Percentiles rank a stretch among this genome's conserved stretches.
phyloP scores from a whole-genome alignment of 1,140 invertebrate species.

The Lordiphosa stackelbergi region DNA sequence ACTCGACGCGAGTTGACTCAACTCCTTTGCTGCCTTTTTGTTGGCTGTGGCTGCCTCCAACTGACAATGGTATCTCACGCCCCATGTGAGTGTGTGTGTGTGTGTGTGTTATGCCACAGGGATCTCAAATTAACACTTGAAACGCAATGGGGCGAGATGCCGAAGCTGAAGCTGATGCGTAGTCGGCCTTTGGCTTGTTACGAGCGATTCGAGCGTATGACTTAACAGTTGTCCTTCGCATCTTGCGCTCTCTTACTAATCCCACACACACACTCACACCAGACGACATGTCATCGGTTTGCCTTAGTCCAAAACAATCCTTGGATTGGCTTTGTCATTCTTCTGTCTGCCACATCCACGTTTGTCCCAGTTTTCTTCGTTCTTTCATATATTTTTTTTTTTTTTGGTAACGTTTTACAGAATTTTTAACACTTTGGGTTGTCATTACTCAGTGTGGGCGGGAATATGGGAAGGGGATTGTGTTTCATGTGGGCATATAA shows the following conservation, averaged over 20 bases:
- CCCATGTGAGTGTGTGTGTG: constrained; percentile 7
- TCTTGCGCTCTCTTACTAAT: constrained; percentile 9
- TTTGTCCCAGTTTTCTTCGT: not conserved
- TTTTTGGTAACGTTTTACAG: constrained; percentile 22
- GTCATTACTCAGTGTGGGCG: not conserved
- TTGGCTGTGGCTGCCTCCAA: not conserved
- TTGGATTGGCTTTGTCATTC: constrained; percentile 42
- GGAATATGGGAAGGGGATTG: constrained; percentile 8
- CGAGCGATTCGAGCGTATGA: constrained; percentile 48
- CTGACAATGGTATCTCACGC: constrained; percentile 18
- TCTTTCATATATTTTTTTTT: not conserved
- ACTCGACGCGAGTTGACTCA: constrained; percentile 30
- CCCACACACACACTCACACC: not conserved
- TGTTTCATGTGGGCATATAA: constrained; percentile 24
- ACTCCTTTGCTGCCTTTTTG: constrained; percentile 12
- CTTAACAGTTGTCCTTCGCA: constrained; percentile 39
- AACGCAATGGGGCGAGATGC: constrained; percentile 42
- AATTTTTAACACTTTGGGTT: constrained; percentile 44
- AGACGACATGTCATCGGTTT: constrained; percentile 35
- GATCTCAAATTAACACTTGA: constrained; percentile 66
- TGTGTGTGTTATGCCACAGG: constrained; percentile 38
- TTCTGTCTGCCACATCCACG: not conserved
- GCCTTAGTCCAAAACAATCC: constrained; percentile 27
- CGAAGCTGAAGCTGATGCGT: constrained; percentile 10
- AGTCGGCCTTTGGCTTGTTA: constrained; percentile 32